A percentile compares a stretch with the other conserved stretches of the same genome.
Evolutionary conservation across 2,797 vertebrate species (phyloP).

Genomic region (Neoniphon sammara): DNA sequence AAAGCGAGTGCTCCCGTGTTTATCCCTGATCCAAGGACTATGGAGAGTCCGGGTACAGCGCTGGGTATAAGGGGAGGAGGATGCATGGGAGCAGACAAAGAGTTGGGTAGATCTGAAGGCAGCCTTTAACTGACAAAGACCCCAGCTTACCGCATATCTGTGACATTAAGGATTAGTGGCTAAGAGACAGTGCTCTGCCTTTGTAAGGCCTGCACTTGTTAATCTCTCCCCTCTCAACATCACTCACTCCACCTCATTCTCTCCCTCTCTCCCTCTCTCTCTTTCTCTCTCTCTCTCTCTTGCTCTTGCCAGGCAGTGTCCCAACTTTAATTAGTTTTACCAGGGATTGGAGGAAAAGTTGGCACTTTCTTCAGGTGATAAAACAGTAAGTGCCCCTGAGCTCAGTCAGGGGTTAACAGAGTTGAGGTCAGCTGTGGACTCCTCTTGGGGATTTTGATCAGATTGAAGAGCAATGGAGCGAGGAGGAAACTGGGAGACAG

Average conservation of each 20-base stretch:
- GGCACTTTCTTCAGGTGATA: conserved; percentile 75
- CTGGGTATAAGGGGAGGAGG: conserved; percentile 52
- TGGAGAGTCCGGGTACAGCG: conserved; percentile 51
- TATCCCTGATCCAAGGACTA: conserved; percentile 67
- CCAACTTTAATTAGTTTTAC: conserved; percentile 82
- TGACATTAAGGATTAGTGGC: conserved; percentile 78
- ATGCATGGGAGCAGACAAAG: conserved; percentile 65
- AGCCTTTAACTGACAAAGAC: conserved; percentile 75
- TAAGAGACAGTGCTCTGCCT: conserved; percentile 71
- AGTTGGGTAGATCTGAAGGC: conserved; percentile 70
- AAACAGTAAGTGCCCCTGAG: conserved; percentile 73
- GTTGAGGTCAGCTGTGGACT: conserved; percentile 70
- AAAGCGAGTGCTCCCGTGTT: conserved; percentile 68
- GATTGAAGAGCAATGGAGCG: conserved; percentile 41
- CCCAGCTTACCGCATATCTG: conserved; percentile 71
- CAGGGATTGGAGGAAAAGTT: conserved; percentile 71
- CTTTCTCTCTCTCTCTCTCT: conserved; percentile 9
- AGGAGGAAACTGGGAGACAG: conserved; percentile 19
- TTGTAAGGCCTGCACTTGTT: conserved; percentile 65
- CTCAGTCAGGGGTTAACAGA: conserved; percentile 71
- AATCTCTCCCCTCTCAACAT: conserved; percentile 74
- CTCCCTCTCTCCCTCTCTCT: conserved; percentile 40
- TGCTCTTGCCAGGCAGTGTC: conserved; percentile 35
- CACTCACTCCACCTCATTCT: conserved; percentile 63
- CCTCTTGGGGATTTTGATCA: conserved; percentile 53